Evolutionary conservation across 2,113 vertebrate genomes (phyloP).

Genomic region (Mus spicilegus): DNA sequence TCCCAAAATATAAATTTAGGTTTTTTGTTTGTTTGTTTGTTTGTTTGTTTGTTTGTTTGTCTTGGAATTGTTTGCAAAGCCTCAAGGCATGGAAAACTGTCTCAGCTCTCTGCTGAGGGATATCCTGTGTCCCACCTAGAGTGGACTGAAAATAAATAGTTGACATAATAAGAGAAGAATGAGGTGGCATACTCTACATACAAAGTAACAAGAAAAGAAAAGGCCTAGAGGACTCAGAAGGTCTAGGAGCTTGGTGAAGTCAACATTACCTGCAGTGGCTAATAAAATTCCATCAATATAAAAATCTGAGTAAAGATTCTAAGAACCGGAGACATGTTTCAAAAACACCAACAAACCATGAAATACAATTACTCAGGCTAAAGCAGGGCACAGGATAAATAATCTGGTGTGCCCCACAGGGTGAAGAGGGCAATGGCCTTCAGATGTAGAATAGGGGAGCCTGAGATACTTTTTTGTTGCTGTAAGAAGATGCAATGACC

Average conservation of each 20-base stretch:
- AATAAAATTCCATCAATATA: neutral
- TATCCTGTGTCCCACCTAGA: neutral
- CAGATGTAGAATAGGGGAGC: fast-evolving
- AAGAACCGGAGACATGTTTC: neutral
- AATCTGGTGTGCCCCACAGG: neutral
- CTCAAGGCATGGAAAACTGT: neutral
- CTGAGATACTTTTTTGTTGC: neutral
- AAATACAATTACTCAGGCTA: neutral
- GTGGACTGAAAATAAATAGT: neutral
- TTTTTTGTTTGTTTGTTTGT: neutral
- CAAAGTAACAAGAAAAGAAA: neutral
- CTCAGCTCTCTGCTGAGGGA: neutral
- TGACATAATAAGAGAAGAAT: neutral
- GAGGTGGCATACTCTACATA: neutral
- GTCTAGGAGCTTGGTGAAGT: neutral
- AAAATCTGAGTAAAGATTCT: neutral
- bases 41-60: no score
- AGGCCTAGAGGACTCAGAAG: neutral
- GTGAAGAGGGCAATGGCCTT: neutral
- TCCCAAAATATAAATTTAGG: neutral
- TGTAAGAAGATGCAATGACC: no score
- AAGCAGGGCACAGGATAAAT: neutral
- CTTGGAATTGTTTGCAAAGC: neutral
- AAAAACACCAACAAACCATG: neutral
- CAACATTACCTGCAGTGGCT: no score